Evolutionary conservation across 2,797 vertebrate genomes (phyloP), one percentile per base, ranked within the genome.

Genomic region (Sebastes itinus): DNA sequence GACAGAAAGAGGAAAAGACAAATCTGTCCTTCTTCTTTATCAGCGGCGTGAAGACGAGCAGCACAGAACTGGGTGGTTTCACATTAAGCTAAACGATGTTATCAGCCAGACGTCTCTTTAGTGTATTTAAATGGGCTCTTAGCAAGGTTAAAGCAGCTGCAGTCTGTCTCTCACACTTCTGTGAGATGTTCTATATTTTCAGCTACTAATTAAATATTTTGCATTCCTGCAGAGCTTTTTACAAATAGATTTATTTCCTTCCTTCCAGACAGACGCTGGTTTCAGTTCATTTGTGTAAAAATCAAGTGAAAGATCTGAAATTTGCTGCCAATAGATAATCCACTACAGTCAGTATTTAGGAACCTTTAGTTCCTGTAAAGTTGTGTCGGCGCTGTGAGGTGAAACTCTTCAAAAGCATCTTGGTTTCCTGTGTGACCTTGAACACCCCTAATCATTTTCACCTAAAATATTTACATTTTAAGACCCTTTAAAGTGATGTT

Each of bases 51-150:
- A 67, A 73, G 87, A 86, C 65, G 78, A 92, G 75, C 78, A 9
- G 67, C 86, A 32, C 82, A 85, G 73, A 87, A 82, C 85, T 58
- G 88, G 84, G 62, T 88, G 88, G 85, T 86, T 91, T 85, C 81
- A 86, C 88, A 89, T 92, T 90, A 87, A 85, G 73, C 78, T 62
- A 35, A 68, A 74, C 18, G 87, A 88, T 89, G 54, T 18, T 87
- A 89, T 93, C 88, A 77, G 72, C 68, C 81, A 61, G 38, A 68
- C 75, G 78, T 64, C 82, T 83, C 86, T 88, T 88, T 86, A 84
- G 79, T 42, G 78, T 75, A 71, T 92, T 92, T 85, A 85, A 90
- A 84, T 88, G 73, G 73, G 84, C 80, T 89, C 74, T 87, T 76
- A 85, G 75, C 78, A 84, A 89, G 89, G 89, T 91, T 81, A 87